These are phyloP conservation scores for Psittacula cyanocephala DNA, from an alignment of 2,113 vertebrate genomes.

Conservation along the genomic window DNA sequence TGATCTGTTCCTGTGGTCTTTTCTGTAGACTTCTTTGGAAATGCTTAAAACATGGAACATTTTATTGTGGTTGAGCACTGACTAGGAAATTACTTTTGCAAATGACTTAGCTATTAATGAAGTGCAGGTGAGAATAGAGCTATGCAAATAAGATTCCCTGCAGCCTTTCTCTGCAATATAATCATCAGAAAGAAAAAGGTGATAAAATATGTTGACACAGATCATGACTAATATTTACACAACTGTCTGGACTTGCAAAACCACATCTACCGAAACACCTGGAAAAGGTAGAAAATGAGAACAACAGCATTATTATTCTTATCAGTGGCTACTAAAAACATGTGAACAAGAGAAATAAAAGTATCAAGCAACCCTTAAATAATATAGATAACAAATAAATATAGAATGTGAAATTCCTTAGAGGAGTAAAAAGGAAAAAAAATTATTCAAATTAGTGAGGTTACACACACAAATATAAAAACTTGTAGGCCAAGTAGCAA, in stretches of 20 bases:
- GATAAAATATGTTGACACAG: not conserved
- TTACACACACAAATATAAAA: not conserved
- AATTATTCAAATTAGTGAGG: not conserved
- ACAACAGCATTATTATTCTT: not conserved
- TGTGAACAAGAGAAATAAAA: not conserved
- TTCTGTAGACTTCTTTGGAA: conserved; percentile 21
- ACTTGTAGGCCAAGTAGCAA: not conserved
- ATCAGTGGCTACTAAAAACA: not conserved
- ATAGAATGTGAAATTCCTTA: not conserved
- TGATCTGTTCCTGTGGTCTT: conserved; percentile 37
- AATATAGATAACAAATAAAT: not conserved
- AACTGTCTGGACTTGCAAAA: not conserved
- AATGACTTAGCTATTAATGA: conserved; percentile 9
- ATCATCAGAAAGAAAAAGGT: not conserved
- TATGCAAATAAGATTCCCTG: not conserved
- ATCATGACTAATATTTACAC: not conserved
- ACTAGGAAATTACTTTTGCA: not conserved
- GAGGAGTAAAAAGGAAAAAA: not conserved
- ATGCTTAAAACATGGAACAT: not conserved
- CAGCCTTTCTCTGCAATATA: not conserved
- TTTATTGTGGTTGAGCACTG: conserved; percentile 1
- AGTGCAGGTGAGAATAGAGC: not conserved
- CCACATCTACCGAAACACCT: not conserved
- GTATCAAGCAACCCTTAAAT: not conserved
- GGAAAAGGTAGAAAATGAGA: not conserved